A percentile compares a stretch with the other conserved stretches of the same genome.
Conservation (phyloP, 1,140 invertebrate species). For the Carcinoscorpius rotundicauda region DNA sequence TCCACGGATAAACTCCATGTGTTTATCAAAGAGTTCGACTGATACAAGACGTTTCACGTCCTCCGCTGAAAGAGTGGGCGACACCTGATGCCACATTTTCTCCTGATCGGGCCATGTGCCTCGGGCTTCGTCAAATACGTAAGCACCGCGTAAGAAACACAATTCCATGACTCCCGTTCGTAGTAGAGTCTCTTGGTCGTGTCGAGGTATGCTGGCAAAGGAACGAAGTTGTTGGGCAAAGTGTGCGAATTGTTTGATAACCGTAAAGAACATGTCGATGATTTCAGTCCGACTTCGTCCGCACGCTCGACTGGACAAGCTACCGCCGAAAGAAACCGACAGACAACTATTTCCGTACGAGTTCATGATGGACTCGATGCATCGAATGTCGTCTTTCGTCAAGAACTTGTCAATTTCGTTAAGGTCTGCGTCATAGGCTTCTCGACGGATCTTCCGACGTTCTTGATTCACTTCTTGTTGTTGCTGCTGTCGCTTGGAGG, state of each 20-base stretch:
- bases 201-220: conserved; percentile 33
- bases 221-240: conserved; percentile 26
- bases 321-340: not conserved
- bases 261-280: conserved; percentile 27
- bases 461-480: not conserved
- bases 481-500: conserved; percentile 12
- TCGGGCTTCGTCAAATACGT: conserved; percentile 24
- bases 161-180: conserved; percentile 39
- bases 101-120: conserved; percentile 13
- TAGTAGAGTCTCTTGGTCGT: conserved; percentile 37
- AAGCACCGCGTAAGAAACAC: conserved; percentile 35
- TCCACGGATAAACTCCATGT: conserved; percentile 36
- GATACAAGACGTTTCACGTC: conserved; percentile 26
- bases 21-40: conserved; percentile 35
- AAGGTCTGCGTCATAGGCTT: not conserved
- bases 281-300: conserved; percentile 9
- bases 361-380: conserved; percentile 6
- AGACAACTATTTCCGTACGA: not conserved
- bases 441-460: not conserved
- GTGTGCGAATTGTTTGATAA: conserved; percentile 26
- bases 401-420: conserved; percentile 15
- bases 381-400: conserved; percentile 10
- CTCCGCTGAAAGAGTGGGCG: conserved; percentile 10
- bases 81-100: not conserved
- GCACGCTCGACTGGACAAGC: not conserved